Conservation (phyloP, 2,113 vertebrate species). For the Datnioides undecimradiatus region DNA sequence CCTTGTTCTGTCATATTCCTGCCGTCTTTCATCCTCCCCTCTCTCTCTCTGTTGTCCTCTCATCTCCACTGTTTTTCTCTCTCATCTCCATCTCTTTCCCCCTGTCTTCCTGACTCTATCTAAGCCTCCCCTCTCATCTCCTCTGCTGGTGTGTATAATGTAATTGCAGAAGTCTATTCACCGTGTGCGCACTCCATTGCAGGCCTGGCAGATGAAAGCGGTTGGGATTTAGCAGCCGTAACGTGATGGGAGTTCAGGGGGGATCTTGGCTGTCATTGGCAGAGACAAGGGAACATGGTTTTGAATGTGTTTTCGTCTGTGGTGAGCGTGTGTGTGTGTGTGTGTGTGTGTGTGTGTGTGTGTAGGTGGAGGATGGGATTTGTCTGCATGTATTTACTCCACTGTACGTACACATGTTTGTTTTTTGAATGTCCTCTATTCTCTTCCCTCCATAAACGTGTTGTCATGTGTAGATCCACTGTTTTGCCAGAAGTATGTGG, state of each 20-base stretch:
- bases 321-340: neutral
- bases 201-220: conserved; percentile 45
- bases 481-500: neutral
- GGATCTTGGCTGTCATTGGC: conserved; percentile 26
- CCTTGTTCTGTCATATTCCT: conserved; percentile 37
- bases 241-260: neutral
- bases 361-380: conserved; percentile 21
- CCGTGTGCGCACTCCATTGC: conserved; percentile 15
- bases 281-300: conserved; percentile 8
- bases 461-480: no score
- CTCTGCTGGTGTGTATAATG: conserved; percentile 30
- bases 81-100: conserved; percentile 35
- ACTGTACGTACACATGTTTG: conserved; percentile 15
- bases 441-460: neutral
- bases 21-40: conserved; percentile 38
- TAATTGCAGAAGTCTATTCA: conserved; percentile 48
- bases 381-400: conserved; percentile 7
- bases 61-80: conserved; percentile 12
- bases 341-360: conserved; percentile 11
- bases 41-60: neutral
- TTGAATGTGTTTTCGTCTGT: neutral
- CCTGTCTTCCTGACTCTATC: conserved; percentile 53
- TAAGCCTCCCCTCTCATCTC: conserved; percentile 42
- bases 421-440: neutral
- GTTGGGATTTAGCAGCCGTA: conserved; percentile 46